phyloP scores from a whole-genome alignment of 2,113 vertebrate species.

The Physeter macrocephalus region DNA sequence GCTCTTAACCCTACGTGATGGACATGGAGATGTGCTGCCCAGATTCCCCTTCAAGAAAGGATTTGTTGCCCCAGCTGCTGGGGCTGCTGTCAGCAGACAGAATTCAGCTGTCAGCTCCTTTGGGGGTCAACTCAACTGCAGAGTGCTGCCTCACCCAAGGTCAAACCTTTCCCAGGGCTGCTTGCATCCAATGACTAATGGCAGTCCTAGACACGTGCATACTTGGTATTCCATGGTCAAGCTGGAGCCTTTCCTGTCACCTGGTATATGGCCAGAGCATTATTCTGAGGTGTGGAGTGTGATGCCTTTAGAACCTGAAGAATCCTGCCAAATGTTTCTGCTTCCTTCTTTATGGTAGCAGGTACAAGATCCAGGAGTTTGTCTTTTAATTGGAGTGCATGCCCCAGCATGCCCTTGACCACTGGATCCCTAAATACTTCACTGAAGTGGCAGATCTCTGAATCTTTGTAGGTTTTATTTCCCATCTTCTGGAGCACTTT shows the following conservation, averaged over 20 bases:
- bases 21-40: background rate
- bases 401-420: background rate
- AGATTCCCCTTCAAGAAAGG: background rate
- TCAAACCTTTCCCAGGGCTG: background rate
- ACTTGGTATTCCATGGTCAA: background rate
- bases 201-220: background rate
- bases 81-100: background rate
- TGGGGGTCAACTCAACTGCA: background rate
- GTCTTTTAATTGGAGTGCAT: background rate
- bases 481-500: background rate
- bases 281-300: background rate
- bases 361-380: background rate
- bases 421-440: background rate
- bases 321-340: background rate
- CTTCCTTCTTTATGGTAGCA: background rate
- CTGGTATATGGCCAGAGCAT: background rate
- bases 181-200: background rate
- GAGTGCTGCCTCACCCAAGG: background rate
- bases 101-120: background rate
- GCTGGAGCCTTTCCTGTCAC: background rate
- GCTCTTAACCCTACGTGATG: background rate
- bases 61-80: background rate
- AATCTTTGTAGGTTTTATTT: background rate
- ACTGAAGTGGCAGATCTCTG: background rate
- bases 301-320: background rate